Conservation (phyloP, 2,113 vertebrate species). For the Holacanthus passer region DNA sequence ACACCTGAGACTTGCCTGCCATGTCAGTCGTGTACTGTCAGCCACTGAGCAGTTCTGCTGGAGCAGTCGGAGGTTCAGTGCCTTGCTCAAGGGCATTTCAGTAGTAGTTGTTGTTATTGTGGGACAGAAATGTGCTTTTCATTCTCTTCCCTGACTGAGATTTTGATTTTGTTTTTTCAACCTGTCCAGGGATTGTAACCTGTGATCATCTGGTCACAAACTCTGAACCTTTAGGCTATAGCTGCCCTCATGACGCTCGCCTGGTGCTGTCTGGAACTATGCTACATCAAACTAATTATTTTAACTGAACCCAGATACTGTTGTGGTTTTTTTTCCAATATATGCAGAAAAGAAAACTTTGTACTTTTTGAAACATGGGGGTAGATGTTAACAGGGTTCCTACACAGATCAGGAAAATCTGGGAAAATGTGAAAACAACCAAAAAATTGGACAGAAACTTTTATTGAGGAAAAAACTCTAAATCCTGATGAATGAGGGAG, state of each 20-base stretch:
- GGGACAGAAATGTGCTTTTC: slow-evolving; percentile 54
- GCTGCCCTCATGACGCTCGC: slow-evolving; percentile 58
- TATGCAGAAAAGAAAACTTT: slow-evolving; percentile 54
- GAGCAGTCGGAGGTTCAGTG: slow-evolving; percentile 68
- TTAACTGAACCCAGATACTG: slow-evolving; percentile 12
- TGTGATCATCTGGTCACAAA: slow-evolving; percentile 59
- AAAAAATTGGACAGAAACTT: not conserved
- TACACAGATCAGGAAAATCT: not conserved
- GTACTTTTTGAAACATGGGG: slow-evolving; percentile 33
- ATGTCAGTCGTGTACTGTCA: slow-evolving; percentile 28
- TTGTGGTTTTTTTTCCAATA: slow-evolving; percentile 6
- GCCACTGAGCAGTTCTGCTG: slow-evolving; percentile 55
- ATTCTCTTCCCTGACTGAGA: slow-evolving; percentile 45
- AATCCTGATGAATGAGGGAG: slow-evolving; percentile 9
- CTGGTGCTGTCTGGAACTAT: slow-evolving; percentile 78
- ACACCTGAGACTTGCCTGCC: slow-evolving; percentile 49
- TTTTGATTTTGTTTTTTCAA: slow-evolving; percentile 7
- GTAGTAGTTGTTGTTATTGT: slow-evolving; percentile 36
- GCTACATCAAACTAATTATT: slow-evolving; percentile 53
- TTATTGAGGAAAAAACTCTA: not conserved
- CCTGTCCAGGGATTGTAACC: slow-evolving; percentile 68
- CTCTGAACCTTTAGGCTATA: slow-evolving; percentile 65
- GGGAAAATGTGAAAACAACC: not conserved
- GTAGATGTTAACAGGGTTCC: slow-evolving; percentile 15
- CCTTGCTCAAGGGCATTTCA: slow-evolving; percentile 78